Conservation (phyloP, 2,113 vertebrate genomes). For the Lampris incognitus region DNA sequence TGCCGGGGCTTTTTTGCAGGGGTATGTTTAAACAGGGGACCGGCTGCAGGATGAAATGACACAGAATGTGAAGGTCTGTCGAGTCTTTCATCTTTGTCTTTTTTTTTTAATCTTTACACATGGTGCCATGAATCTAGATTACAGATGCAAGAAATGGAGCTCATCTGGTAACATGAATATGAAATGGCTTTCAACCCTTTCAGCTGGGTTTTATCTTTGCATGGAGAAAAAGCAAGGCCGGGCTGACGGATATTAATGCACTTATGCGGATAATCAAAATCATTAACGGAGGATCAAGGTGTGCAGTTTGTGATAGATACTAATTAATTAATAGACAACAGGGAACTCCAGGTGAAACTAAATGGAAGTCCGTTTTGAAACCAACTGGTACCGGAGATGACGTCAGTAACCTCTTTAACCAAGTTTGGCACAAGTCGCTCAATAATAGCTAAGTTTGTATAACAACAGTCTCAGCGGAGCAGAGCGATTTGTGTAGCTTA, state of each 20-base stretch:
- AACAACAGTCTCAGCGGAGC: constrained; percentile 19
- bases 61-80: constrained; percentile 28
- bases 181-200: neutral
- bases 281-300: neutral
- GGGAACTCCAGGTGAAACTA: neutral
- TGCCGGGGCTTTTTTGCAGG: constrained; percentile 38
- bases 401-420: constrained; percentile 34
- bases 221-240: neutral
- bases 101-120: constrained; percentile 38
- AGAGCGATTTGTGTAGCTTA: constrained; percentile 29
- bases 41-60: constrained; percentile 31
- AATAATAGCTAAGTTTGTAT: constrained; percentile 17
- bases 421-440: constrained; percentile 6
- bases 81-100: constrained; percentile 51
- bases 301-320: neutral
- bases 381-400: neutral
- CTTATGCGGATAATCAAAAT: neutral
- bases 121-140: constrained; percentile 38
- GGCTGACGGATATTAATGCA: neutral
- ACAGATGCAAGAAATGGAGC: constrained; percentile 23
- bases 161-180: constrained; percentile 10
- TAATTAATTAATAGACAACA: neutral
- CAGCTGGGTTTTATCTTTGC: neutral
- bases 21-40: constrained; percentile 26
- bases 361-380: neutral